phyloP scores from a whole-genome alignment of 2,113 vertebrate genomes.

The Circaetus gallicus region DNA sequence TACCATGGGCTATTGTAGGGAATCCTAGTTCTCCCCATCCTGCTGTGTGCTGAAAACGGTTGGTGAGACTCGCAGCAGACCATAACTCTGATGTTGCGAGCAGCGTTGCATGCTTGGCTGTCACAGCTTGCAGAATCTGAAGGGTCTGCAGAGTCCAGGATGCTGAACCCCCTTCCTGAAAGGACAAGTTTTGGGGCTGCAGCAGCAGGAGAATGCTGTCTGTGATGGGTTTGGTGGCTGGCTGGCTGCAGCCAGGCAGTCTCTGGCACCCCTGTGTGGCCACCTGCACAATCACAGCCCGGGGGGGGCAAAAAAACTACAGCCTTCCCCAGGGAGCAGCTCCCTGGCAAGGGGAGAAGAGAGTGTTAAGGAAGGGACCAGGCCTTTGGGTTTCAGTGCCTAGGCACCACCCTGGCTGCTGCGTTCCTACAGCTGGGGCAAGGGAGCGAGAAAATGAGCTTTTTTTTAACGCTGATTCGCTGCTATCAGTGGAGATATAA shows the following conservation, averaged over 20 bases:
- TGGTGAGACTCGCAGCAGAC: rapidly evolving
- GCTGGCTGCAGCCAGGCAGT: neutral
- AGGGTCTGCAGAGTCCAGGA: neutral
- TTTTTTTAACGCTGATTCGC: neutral
- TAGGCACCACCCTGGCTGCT: neutral
- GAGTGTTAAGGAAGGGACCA: neutral
- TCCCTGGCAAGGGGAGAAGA: neutral
- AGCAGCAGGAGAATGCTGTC: neutral
- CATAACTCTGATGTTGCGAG: rapidly evolving
- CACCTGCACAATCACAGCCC: neutral
- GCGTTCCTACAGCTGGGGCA: neutral
- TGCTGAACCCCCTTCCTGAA: rapidly evolving
- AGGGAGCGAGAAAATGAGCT: neutral
- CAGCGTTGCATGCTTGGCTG: rapidly evolving
- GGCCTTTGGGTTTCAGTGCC: neutral
- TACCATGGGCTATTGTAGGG: rapidly evolving
- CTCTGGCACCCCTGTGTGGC: conserved; percentile 55
- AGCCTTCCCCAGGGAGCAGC: rapidly evolving
- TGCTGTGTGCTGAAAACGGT: rapidly evolving
- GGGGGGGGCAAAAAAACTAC: rapidly evolving
- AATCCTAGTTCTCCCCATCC: neutral
- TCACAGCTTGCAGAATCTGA: neutral
- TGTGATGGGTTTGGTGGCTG: rapidly evolving
- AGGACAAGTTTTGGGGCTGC: neutral
- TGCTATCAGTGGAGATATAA: neutral